These are phyloP conservation scores for Fistularia tabacaria DNA, from an alignment of 2,797 vertebrate species.

Conservation along the genomic window DNA sequence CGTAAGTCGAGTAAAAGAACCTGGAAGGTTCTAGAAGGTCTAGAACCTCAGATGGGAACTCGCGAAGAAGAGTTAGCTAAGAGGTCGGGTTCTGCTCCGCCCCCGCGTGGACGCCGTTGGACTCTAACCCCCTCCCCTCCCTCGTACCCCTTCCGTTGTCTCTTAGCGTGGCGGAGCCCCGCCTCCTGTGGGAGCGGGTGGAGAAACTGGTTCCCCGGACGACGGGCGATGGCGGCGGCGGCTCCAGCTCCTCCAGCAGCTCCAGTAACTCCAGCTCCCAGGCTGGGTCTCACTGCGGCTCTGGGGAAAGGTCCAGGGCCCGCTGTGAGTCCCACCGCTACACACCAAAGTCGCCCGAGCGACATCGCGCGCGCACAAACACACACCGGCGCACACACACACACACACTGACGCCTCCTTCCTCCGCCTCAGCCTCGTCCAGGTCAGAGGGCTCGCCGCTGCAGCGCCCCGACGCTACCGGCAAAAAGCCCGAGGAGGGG, in stretches of 20 bases:
- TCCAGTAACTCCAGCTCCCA: constrained; percentile 93
- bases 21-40: too few relatives aligned
- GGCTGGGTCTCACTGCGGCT: constrained; percentile 87
- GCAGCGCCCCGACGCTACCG: constrained; percentile 82
- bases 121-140: neutral
- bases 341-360: constrained; percentile 4
- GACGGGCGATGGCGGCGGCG: constrained; percentile 72
- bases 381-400: neutral
- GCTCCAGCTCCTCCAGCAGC: constrained; percentile 81
- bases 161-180: constrained; percentile 82
- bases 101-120: neutral
- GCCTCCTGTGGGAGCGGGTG: constrained; percentile 91
- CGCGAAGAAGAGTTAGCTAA: too few relatives aligned
- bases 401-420: neutral
- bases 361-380: too few relatives aligned
- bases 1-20: too few relatives aligned
- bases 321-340: constrained; percentile 80
- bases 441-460: constrained; percentile 91
- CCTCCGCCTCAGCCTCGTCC: constrained; percentile 81
- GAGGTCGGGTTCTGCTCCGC: too few relatives aligned
- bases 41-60: too few relatives aligned
- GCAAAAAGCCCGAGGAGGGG: constrained; percentile 88
- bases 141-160: constrained; percentile 25
- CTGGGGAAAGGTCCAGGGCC: constrained; percentile 88
- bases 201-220: constrained; percentile 88